Base-by-base conservation (phyloP, 2,888 invertebrate species). In the Protophormia terraenovae region DNA sequence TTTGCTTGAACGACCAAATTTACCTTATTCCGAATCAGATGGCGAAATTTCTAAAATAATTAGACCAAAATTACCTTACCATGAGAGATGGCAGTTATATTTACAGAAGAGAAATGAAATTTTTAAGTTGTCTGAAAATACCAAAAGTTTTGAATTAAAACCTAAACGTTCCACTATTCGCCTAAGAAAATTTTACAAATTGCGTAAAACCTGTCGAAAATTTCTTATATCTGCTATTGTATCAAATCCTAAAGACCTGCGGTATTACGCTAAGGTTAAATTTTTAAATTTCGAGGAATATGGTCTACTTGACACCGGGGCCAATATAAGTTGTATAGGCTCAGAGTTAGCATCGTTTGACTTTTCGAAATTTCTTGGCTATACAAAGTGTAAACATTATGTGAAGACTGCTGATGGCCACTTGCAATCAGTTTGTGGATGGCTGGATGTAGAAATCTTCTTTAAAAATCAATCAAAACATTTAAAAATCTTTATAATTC, bases 361-460 rank as follows among this genome's bases (percentile, higher is more conserved):
- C n/a, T 69, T 69, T 50, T 50, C 69, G 1, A 10, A 29, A 69
- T 69, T 19, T 50, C 10, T 8, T 3, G 2, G 3, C 19, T 69
- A 24, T 50, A 10, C 5, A 1, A 19, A 19, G 8, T 47, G 47
- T 12, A 69, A 53, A 12, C 45, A 45, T 1, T 32, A 16, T 69
- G 69, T 69, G 2, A 69, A 69, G 19, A 69, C 69, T 12, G 69
- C 69, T 0, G 69, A 69, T 50, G 69, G 69, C n/a, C n/a, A n/a
- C n/a, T n/a, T n/a, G n/a, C n/a, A n/a, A n/a, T n/a, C n/a, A n/a
- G n/a, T n/a, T n/a, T n/a, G n/a, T n/a, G n/a, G n/a, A n/a, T n/a
- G n/a, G n/a, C n/a, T n/a, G n/a, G n/a, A n/a, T n/a, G n/a, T n/a
- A n/a, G n/a, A n/a, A n/a, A n/a, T n/a, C n/a, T n/a, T n/a, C n/a